A percentile compares a stretch with the other conserved stretches of the same genome.
Conservation (phyloP, 2,888 invertebrate genomes). For the Cosmia trapezina region DNA sequence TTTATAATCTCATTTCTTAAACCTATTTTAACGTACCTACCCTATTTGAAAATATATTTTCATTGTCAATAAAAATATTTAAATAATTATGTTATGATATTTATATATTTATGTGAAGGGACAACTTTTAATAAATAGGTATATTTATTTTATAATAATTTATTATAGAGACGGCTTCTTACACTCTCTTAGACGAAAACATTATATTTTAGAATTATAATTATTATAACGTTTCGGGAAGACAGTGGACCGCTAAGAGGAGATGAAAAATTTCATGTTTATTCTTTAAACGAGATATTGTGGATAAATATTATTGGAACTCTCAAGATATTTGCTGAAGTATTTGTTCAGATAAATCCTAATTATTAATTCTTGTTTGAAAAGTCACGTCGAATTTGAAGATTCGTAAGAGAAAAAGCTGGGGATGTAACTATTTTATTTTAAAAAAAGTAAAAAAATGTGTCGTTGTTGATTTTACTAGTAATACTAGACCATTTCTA, state of each 20-base stretch:
- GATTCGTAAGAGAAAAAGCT: conserved; percentile 29
- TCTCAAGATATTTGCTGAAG: conserved; percentile 1
- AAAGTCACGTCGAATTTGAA: conserved; percentile 25
- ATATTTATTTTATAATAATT: conserved; percentile 35
- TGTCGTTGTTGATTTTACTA: conserved; percentile 59
- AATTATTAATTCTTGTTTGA: conserved; percentile 22
- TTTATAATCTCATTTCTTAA: conserved; percentile 43
- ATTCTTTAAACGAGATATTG: conserved; percentile 12
- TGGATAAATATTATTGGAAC: conserved; percentile 22
- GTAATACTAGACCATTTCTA: conserved; percentile 21
- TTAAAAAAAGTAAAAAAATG: conserved; percentile 42
- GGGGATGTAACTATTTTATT: conserved; percentile 28
- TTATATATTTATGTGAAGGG: conserved; percentile 47
- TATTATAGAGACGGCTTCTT: conserved; percentile 57
- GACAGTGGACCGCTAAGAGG: conserved; percentile 57
- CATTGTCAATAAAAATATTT: conserved; percentile 76
- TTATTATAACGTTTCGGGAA: conserved; percentile 46
- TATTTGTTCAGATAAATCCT: conserved; percentile 28
- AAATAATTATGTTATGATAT: conserved; percentile 20
- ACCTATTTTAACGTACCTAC: conserved; percentile 14
- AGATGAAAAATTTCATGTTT: conserved; percentile 25
- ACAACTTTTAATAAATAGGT: conserved; percentile 59
- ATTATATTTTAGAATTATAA: conserved; percentile 32
- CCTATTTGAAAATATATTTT: conserved; percentile 78
- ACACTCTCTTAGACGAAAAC: conserved; percentile 36